Conservation (phyloP, 2,888 invertebrate genomes). For the Agrenia bidenticulata region DNA sequence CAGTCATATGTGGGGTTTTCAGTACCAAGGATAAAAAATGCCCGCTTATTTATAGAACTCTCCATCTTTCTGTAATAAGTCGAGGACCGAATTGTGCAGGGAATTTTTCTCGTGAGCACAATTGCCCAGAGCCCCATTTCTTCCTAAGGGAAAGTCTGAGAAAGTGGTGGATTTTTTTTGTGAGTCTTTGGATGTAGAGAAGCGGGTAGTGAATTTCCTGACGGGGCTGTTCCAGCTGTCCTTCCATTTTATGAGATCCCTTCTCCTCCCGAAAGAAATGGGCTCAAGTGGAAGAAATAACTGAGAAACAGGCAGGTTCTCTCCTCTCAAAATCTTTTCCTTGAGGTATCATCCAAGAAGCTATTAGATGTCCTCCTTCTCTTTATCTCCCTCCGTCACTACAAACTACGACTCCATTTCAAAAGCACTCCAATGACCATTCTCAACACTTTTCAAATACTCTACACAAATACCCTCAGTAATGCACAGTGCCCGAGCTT, state of each 20-base stretch:
- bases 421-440: constrained; percentile 11
- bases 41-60: too few relatives aligned
- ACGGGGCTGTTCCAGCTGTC: constrained; percentile 8
- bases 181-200: not conserved
- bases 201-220: too few relatives aligned
- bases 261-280: constrained; percentile 3
- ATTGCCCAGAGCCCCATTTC: too few relatives aligned
- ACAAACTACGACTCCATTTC: constrained; percentile 7
- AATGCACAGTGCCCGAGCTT: too few relatives aligned
- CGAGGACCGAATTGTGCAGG: too few relatives aligned
- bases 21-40: too few relatives aligned
- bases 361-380: constrained; percentile 2
- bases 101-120: too few relatives aligned
- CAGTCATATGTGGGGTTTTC: too few relatives aligned
- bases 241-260: constrained; percentile 13
- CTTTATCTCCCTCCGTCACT: constrained; percentile 12
- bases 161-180: not conserved
- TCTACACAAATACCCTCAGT: too few relatives aligned
- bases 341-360: too few relatives aligned
- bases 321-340: not conserved
- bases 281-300: constrained; percentile 16
- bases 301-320: not conserved
- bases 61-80: too few relatives aligned
- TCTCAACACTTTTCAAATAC: not conserved
- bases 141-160: too few relatives aligned